A percentile compares a stretch with the other conserved stretches of the same genome.
phyloP scores from a whole-genome alignment of 2,797 vertebrate genomes.

The Trematocara caparti region DNA sequence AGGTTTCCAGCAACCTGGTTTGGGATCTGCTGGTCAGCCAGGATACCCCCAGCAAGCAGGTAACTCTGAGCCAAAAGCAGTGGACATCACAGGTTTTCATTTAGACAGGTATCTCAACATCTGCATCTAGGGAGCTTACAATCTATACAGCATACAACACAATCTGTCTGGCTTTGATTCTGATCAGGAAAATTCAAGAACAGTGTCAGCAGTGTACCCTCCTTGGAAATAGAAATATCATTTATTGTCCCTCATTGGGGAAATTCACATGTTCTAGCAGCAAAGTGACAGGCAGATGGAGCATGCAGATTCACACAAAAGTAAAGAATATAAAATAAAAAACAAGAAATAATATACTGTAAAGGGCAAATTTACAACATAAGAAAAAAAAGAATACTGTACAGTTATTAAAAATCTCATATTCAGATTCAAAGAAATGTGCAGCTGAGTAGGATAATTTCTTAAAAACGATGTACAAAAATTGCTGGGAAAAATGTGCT shows the following conservation, averaged over 20 bases:
- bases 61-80: constrained; percentile 8
- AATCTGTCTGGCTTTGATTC: background rate
- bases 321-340: background rate
- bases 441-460: background rate
- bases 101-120: background rate
- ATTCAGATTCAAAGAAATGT: background rate
- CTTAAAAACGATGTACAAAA: background rate
- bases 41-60: constrained; percentile 76
- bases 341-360: background rate
- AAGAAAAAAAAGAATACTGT: background rate
- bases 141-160: background rate
- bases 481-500: background rate
- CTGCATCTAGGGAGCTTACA: background rate
- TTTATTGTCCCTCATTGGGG: background rate
- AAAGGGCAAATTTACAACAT: background rate
- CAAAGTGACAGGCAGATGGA: background rate
- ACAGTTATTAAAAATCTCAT: background rate
- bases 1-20: constrained; percentile 75
- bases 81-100: background rate
- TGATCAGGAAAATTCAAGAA: background rate
- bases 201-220: background rate
- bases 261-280: background rate
- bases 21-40: constrained; percentile 63
- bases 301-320: background rate
- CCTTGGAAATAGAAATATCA: background rate